phyloP scores from a whole-genome alignment of 1,140 invertebrate species.

The Leptopilina boulardi region DNA sequence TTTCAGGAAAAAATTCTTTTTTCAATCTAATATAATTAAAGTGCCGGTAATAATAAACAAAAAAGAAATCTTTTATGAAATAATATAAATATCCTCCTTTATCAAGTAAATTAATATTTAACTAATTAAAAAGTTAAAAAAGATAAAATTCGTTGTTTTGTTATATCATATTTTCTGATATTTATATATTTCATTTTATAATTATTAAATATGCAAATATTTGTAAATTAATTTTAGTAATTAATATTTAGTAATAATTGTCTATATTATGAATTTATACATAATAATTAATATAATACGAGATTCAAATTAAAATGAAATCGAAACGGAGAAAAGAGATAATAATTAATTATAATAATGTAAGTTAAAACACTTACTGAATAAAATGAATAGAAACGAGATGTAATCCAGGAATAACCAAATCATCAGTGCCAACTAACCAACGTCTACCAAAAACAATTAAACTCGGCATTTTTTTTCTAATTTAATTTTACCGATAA shows the following conservation, averaged over 20 bases:
- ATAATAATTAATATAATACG: too few relatives aligned
- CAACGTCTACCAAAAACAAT: constrained; percentile 89
- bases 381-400: constrained; percentile 83
- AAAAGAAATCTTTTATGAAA: background rate
- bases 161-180: too few relatives aligned
- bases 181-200: too few relatives aligned
- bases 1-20: background rate
- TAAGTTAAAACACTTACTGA: constrained; percentile 82
- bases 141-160: too few relatives aligned
- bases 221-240: too few relatives aligned
- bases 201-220: too few relatives aligned
- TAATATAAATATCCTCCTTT: background rate
- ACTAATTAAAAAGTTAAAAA: background rate
- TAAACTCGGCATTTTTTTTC: constrained; percentile 85
- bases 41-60: background rate
- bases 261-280: too few relatives aligned
- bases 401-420: constrained; percentile 86
- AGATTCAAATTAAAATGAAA: background rate
- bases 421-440: constrained; percentile 90
- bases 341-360: background rate
- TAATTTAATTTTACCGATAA: background rate
- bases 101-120: background rate
- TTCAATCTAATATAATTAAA: background rate
- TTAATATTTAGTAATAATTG: too few relatives aligned
- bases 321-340: background rate